These are phyloP conservation scores for Tenebrio molitor DNA, from an alignment of 1,140 invertebrate genomes.

Conservation along the genomic window DNA sequence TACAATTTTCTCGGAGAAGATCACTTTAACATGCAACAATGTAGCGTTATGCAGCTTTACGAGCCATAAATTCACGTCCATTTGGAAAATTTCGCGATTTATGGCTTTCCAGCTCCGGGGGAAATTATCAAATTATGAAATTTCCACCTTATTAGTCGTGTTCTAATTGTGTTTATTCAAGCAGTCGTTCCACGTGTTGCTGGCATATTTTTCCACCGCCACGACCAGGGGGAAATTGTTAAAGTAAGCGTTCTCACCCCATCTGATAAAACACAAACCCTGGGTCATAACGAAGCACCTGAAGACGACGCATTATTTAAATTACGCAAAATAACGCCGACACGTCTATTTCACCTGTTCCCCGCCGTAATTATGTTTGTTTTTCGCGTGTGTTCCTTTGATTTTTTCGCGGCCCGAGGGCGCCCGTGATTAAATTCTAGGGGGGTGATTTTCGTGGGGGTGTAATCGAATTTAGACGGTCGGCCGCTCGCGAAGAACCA, in stretches of 20 bases:
- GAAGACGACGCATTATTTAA: conserved; percentile 1
- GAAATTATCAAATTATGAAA: conserved; percentile 31
- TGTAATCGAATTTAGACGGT: no score
- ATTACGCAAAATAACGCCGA: background rate
- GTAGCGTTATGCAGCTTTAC: background rate
- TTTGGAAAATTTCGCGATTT: conserved; percentile 11
- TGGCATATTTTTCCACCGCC: background rate
- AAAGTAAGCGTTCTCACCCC: conserved; percentile 2
- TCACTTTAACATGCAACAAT: background rate
- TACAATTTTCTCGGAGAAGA: no score
- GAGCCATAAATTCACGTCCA: conserved; percentile 2
- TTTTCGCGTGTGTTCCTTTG: background rate
- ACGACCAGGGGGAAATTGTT: background rate
- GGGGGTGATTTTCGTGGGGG: no score
- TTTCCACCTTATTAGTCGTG: conserved; percentile 5
- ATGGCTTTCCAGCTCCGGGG: conserved; percentile 19
- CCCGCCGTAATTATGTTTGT: background rate
- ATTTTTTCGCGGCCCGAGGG: background rate
- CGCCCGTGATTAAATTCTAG: background rate
- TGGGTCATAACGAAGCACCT: background rate
- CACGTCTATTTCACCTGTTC: background rate
- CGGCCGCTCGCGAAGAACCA: no score
- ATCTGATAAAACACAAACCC: background rate
- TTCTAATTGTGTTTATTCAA: conserved; percentile 17
- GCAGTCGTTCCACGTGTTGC: background rate